Base-by-base conservation (phyloP, 1,140 invertebrate genomes). In the Drosophila nebulosa region DNA sequence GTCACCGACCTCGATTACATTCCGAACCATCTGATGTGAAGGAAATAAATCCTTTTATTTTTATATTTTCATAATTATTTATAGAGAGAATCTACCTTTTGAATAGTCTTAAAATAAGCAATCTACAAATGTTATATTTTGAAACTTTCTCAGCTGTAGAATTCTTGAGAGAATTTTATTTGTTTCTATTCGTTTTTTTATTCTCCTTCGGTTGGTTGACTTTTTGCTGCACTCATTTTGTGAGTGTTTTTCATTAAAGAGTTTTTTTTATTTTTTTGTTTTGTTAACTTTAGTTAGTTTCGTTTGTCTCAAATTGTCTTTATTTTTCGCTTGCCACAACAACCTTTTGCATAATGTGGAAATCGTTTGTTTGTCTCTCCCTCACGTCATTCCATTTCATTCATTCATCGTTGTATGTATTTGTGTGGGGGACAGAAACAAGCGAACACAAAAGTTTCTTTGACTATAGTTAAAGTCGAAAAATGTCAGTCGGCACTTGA, bases 401-500 rank as follows among this genome's bases (percentile, higher is more conserved):
- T 46, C 2, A 1, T 21, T 9, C 21, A 6, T 21, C 4, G 7
- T 30, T 2, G 1, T 30, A 9, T 30, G 7, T 27, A 5, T 2
- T 27, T 27, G 7, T 30, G 2, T 0, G 27, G 2, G 27, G 6
- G 26, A 27, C 26, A 32, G 10, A 32, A 32, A 42, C 6, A 42
- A 42, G 18, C 39, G 9, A 10, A 16, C 39, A 32, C 4, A 32
- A 12, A 56, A 32, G 4, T 16, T 35, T 56, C 10, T 56, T 16
- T 56, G 53, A 5, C 16, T 56, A 18, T 35, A 32, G 53, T 56
- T 56, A 10, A 32, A 12, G 53, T 32, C 39, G 4, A 46, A 46
- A 72, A 75, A 72, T 69, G 50, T 63, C 73, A 68, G 30, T 26
- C 26, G 36, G 36, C 55, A 69, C 53, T 64, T 65, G 53, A 59